These are phyloP conservation scores for Mormyrus hasselquistii DNA, from an alignment of 2,797 vertebrate genomes.

Conservation along the genomic window DNA sequence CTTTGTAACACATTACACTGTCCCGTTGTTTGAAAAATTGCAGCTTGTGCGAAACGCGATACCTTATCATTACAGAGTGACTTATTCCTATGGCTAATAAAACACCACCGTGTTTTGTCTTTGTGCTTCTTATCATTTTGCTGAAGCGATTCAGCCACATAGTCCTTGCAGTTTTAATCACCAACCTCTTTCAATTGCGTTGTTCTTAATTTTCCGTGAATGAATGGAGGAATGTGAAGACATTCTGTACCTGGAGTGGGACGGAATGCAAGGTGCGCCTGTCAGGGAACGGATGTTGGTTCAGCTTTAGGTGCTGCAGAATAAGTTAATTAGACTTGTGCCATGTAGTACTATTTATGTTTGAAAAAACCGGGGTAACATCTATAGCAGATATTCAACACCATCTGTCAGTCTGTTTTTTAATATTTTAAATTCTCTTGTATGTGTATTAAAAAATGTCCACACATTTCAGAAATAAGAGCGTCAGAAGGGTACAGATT, in stretches of 20 bases:
- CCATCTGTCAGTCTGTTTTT: neutral
- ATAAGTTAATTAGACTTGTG: neutral
- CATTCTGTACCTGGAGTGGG: neutral
- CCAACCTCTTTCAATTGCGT: slow-evolving; percentile 25
- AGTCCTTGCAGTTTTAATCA: slow-evolving; percentile 25
- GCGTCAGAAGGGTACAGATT: neutral
- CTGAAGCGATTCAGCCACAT: slow-evolving; percentile 22
- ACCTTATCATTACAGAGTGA: slow-evolving; percentile 35
- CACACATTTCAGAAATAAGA: neutral
- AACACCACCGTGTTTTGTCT: slow-evolving; percentile 35
- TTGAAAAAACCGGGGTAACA: neutral
- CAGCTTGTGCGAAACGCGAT: slow-evolving; percentile 30
- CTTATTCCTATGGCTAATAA: slow-evolving; percentile 33
- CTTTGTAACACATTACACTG: slow-evolving; percentile 14
- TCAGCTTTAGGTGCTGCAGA: neutral
- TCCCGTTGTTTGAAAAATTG: slow-evolving; percentile 33
- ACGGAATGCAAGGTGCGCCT: neutral
- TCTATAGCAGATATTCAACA: neutral
- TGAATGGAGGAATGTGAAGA: neutral
- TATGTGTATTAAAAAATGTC: neutral
- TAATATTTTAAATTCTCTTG: neutral
- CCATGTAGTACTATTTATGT: neutral
- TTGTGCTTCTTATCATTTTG: slow-evolving; percentile 38
- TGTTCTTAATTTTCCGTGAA: slow-evolving; percentile 13
- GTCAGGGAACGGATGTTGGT: neutral